A percentile compares a stretch with the other conserved stretches of the same genome.
Conservation (phyloP, 2,113 vertebrate species). For the Apistogramma diplotaenia region DNA sequence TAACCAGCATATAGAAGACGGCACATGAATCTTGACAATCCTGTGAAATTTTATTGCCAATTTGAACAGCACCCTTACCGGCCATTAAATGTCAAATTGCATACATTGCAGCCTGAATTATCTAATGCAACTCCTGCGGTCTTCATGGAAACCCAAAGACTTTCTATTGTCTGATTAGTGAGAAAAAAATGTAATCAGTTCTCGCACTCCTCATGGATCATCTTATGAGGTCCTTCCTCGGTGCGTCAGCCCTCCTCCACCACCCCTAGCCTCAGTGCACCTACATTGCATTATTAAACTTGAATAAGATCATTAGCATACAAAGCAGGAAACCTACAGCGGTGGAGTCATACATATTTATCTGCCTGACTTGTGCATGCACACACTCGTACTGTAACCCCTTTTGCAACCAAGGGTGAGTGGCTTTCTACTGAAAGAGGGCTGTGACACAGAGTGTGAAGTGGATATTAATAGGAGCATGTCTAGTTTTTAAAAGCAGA, state of each 20-base stretch:
- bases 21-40: background rate
- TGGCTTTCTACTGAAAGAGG: conserved; percentile 15
- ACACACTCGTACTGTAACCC: conserved; percentile 49
- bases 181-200: conserved; percentile 50
- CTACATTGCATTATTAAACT: conserved; percentile 70
- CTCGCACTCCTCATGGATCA: conserved; percentile 21
- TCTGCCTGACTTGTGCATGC: conserved; percentile 51
- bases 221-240: conserved; percentile 22
- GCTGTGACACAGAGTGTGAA: conserved; percentile 3
- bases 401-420: conserved; percentile 25
- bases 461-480: conserved; percentile 24
- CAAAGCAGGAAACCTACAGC: conserved; percentile 70
- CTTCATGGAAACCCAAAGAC: conserved; percentile 5
- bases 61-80: background rate
- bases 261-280: conserved; percentile 30
- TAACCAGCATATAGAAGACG: background rate
- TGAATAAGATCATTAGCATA: conserved; percentile 75
- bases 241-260: conserved; percentile 6
- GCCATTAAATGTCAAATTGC: background rate
- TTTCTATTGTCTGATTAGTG: conserved; percentile 28
- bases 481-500: conserved; percentile 4
- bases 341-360: conserved; percentile 73
- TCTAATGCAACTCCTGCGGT: background rate
- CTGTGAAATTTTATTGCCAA: background rate
- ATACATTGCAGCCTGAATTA: background rate